Conservation (phyloP, 2,797 vertebrate genomes). For the Lagocephalus sceleratus region DNA sequence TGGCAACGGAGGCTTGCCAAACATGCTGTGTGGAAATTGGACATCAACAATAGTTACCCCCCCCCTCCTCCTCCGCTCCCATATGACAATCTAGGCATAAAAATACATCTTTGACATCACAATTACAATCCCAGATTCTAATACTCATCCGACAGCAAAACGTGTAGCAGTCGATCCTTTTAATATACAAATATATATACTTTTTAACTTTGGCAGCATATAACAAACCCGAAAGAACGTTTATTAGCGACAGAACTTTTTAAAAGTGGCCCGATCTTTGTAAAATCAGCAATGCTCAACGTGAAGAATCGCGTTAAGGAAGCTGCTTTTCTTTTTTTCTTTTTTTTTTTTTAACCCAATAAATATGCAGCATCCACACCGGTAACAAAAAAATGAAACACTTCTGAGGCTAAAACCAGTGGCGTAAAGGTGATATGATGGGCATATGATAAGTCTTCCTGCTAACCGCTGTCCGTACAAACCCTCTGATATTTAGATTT, state of each 20-base stretch:
- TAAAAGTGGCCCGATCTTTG: too few species aligned
- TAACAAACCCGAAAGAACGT: too few species aligned
- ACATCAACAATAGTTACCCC: constrained; percentile 61
- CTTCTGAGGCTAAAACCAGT: constrained; percentile 14
- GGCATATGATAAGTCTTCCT: constrained; percentile 43
- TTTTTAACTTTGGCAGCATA: too few species aligned
- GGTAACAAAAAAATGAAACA: constrained; percentile 25
- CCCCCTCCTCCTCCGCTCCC: constrained; percentile 27
- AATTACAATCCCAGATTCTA: too few species aligned
- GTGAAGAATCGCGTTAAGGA: too few species aligned
- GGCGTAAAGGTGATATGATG: constrained; percentile 32
- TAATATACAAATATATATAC: too few species aligned
- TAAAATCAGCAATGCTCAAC: too few species aligned
- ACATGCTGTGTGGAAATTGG: constrained; percentile 70
- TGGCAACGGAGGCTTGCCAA: constrained; percentile 75
- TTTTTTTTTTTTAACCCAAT: constrained; percentile 48
- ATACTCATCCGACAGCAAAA: too few species aligned
- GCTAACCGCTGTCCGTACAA: constrained; percentile 34
- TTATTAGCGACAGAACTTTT: too few species aligned
- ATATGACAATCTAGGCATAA: constrained; percentile 68
- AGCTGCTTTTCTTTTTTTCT: constrained; percentile 16
- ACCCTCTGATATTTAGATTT: constrained; percentile 13
- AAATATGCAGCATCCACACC: constrained; percentile 56
- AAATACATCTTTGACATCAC: neutral
- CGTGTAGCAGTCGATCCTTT: too few species aligned